Base-by-base conservation (phyloP, 2,797 vertebrate genomes). In the Setipinna tenuifilis region DNA sequence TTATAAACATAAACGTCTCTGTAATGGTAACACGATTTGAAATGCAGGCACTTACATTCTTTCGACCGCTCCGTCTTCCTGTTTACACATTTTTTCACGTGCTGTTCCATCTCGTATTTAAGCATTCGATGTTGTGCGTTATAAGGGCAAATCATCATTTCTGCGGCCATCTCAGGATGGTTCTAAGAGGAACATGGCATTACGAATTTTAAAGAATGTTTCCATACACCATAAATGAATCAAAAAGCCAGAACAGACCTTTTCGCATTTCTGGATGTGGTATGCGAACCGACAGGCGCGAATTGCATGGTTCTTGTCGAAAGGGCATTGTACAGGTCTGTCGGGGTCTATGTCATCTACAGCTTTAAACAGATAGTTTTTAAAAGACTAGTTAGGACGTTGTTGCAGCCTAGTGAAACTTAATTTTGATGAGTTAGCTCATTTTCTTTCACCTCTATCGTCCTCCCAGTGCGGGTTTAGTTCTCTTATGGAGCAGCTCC, bases 81-180 rank as follows among this genome's bases (percentile, higher is more conserved):
- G 68, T 75, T 19, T 6, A 35, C 16, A 75, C 68, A 75, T 75
- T 75, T 75, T 35, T 9, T 75, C 25, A 75, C 16, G 16, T 75
- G 68, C 28, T 75, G 28, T 16, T 35, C 28, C 68, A 75, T 75
- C 68, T 75, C 68, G 6, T 75, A 35, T 19, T 17, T 75, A 14
- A 75, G 68, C 68, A 75, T 75, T 16, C 68, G 68, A 41, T 75
- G 68, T 75, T 75, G 68, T 16, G 68, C 68, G 31, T 75, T 75
- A 35, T 17, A 75, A 31, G 68, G 68, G 28, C 68, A 75, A 6
- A 28, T 75, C 28, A 75, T 9, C 68, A 75, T 35, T 31, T 41
- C 28, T 19, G 68, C 68, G 12, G 68, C 68, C 28, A 75, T 1
- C 68, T 16, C 68, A 4, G 68, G 68, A 5, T 75, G 12, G 12